These are phyloP conservation scores for Pachyseris speciosa DNA, from an alignment of 64 coral and sea anemone species.

Conservation along the genomic window DNA sequence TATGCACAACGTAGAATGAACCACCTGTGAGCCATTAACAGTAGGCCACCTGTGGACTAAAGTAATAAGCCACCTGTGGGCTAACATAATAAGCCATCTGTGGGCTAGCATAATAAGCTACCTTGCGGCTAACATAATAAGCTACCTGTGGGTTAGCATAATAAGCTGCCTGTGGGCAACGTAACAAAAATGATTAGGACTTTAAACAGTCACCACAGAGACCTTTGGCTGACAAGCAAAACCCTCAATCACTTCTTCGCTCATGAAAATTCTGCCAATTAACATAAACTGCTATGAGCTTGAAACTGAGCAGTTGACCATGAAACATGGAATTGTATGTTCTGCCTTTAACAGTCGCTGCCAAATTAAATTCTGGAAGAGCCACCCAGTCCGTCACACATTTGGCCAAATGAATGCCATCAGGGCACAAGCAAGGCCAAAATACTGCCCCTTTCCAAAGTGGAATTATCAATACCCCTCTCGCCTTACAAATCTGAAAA, in stretches of 20 bases:
- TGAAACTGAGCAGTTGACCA: not conserved
- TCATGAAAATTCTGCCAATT: not conserved
- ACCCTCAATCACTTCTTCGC: not conserved
- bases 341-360: not conserved
- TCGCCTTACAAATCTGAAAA: constrained; percentile 6
- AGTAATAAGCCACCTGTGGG: not conserved
- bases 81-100: too few species aligned
- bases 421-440: constrained; percentile 12
- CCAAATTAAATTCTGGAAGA: not conserved
- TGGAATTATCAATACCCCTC: not conserved
- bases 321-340: not conserved
- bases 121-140: too few species aligned
- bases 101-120: too few species aligned
- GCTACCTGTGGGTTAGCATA: not conserved
- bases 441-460: not conserved
- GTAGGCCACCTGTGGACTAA: not conserved
- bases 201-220: not conserved
- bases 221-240: not conserved
- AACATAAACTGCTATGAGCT: constrained; percentile 5
- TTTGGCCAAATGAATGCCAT: not conserved
- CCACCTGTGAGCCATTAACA: too few species aligned
- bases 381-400: constrained; percentile 5
- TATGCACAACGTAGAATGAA: too few species aligned
- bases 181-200: too few species aligned
- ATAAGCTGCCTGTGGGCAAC: not conserved